Evolutionary conservation across 2,113 vertebrate species (phyloP).

Genomic region (Mastomys coucha): DNA sequence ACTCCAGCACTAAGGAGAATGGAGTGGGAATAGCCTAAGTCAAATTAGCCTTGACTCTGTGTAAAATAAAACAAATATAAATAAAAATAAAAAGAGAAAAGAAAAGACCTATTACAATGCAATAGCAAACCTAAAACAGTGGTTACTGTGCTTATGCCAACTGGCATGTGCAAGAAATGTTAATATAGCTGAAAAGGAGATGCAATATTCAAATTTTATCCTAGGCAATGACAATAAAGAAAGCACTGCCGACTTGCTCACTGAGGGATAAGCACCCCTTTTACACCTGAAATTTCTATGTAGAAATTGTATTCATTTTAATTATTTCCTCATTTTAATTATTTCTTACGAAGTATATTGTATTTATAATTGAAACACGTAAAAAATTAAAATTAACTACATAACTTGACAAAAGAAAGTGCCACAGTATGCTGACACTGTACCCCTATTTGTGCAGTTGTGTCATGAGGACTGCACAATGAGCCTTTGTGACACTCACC

Average conservation of each 20-base stretch:
- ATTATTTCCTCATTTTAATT: background rate
- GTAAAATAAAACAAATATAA: background rate
- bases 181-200: background rate
- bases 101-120: background rate
- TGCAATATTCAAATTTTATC: background rate
- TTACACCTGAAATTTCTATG: background rate
- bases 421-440: background rate
- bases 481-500: background rate
- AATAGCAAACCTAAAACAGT: background rate
- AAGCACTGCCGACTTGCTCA: background rate
- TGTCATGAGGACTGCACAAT: background rate
- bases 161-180: background rate
- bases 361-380: background rate
- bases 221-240: background rate
- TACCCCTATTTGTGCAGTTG: background rate
- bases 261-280: background rate
- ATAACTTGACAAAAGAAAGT: conserved; percentile 28
- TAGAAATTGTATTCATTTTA: background rate
- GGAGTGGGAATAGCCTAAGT: no score
- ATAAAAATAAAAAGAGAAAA: no score
- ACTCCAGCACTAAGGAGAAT: background rate
- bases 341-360: background rate
- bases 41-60: background rate
- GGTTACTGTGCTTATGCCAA: background rate
- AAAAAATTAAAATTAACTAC: background rate